Evolutionary conservation across 2,888 invertebrate species (phyloP), one percentile per base, ranked within the genome.

Genomic region (Drosophila pseudotalamancana): DNA sequence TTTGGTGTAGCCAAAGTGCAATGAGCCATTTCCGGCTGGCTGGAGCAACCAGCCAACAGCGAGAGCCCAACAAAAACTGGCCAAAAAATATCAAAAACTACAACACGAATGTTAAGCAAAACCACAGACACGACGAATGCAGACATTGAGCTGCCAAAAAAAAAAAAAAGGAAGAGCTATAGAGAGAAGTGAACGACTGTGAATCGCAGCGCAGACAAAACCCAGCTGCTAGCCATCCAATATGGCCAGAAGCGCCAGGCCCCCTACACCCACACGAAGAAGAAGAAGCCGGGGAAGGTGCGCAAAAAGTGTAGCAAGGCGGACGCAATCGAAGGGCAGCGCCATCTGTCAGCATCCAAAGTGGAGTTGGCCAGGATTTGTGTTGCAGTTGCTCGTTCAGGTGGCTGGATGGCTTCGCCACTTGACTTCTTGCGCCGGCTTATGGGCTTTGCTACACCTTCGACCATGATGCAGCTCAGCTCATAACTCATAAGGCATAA

Each of bases 1-100:
- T 83, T 87, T 76, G 71, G 63, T 85, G 82, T 85, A 79, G 76
- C 80, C 73, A 88, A 89, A 88, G 89, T 87, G 88, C 88, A 88
- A 80, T 87, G 88, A 84, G 88, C 76, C 86, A 84, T 83, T 83
- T 82, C 75, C 82, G 63, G 39, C 16, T 11, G 39, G 54, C 46
- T 35, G 32, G 37, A 53, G 61, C 18, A 56, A 27, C 27, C 4
- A 18, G 29, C 11, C 27, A 37, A 21, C 1, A 27, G 27, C 5
- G 42, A n/a, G 35, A 21, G 8, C 6, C 21, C 14, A 32, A 51
- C 35, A 57, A 70, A 49, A 35, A 27, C 4, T 19, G 11, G 6
- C 8, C 11, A 39, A 49, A 31, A 32, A 54, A 48, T 54, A 14
- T 19, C 8, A 61, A 55, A 48, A 72, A 67, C 77, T 66, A 63